Conservation (phyloP, 2,888 invertebrate species). For the Coelinius sp. region DNA sequence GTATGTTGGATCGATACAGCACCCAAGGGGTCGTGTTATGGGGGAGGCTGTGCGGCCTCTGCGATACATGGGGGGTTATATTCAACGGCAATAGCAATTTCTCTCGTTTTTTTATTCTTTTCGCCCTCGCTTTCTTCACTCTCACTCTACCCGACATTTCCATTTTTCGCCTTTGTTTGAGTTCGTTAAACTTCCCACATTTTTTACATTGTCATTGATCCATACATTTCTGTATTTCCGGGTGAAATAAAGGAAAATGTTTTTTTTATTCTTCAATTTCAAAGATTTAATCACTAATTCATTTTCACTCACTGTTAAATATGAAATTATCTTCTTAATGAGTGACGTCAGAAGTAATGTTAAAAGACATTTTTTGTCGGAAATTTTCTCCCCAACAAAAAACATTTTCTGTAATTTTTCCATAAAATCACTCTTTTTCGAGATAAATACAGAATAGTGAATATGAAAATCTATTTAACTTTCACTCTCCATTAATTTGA, state of each 20-base stretch:
- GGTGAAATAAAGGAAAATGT: neutral
- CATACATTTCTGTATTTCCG: slow-evolving; percentile 5
- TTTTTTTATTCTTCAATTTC: neutral
- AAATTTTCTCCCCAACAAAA: neutral
- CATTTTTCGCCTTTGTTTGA: slow-evolving; percentile 12
- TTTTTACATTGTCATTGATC: slow-evolving; percentile 28
- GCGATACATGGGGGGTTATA: slow-evolving; percentile 60
- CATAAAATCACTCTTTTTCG: too few species aligned
- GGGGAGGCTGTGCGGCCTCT: slow-evolving; percentile 57
- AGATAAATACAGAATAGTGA: too few species aligned
- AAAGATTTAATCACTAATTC: too few species aligned
- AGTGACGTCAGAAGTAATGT: too few species aligned
- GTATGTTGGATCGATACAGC: slow-evolving; percentile 64
- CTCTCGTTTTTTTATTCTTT: slow-evolving; percentile 10
- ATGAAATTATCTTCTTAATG: too few species aligned
- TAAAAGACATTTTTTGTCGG: neutral
- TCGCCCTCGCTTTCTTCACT: neutral
- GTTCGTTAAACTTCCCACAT: slow-evolving; percentile 38
- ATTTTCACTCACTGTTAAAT: too few species aligned
- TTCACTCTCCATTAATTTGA: neutral
- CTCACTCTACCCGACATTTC: slow-evolving; percentile 17
- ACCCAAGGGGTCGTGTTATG: slow-evolving; percentile 65
- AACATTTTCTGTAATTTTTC: too few species aligned
- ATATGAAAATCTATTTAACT: too few species aligned
- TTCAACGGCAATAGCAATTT: slow-evolving; percentile 32